Evolutionary conservation across 2,888 invertebrate genomes (phyloP).

Genomic region (Apoderus coryli): DNA sequence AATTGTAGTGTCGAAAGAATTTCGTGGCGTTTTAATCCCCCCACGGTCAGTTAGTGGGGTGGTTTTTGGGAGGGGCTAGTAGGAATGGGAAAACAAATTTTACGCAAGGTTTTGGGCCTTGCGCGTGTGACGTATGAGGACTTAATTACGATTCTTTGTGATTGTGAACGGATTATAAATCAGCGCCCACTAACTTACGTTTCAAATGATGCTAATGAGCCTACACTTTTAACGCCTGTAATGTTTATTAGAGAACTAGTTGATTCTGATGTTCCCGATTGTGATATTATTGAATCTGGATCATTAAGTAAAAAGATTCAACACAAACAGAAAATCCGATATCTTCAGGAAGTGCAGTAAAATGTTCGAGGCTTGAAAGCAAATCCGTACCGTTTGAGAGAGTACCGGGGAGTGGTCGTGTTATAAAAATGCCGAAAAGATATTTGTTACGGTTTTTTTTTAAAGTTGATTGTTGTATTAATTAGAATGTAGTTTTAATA

Average conservation of each 20-base stretch:
- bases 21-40: conserved; percentile 26
- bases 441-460: conserved; percentile 13
- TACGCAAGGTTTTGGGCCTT: conserved; percentile 25
- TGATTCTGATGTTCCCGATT: no score
- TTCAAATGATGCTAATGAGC: conserved; percentile 11
- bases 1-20: conserved; percentile 15
- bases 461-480: no score
- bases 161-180: conserved; percentile 25
- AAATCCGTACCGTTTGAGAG: no score
- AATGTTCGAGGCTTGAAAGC: no score
- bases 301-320: conserved; percentile 11
- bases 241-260: conserved; percentile 18
- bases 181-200: conserved; percentile 18
- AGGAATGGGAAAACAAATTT: conserved; percentile 24
- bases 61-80: no score
- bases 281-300: conserved; percentile 14
- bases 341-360: no score
- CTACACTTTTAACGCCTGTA: conserved; percentile 14
- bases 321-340: conserved; percentile 15
- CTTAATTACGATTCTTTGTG: conserved; percentile 14
- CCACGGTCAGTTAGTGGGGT: conserved; percentile 30
- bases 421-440: no score
- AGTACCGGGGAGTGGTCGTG: no score
- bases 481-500: no score
- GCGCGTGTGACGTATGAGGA: conserved; percentile 20